Conservation (phyloP, 2,797 vertebrate species). For the Rhyacichthys aspro region DNA sequence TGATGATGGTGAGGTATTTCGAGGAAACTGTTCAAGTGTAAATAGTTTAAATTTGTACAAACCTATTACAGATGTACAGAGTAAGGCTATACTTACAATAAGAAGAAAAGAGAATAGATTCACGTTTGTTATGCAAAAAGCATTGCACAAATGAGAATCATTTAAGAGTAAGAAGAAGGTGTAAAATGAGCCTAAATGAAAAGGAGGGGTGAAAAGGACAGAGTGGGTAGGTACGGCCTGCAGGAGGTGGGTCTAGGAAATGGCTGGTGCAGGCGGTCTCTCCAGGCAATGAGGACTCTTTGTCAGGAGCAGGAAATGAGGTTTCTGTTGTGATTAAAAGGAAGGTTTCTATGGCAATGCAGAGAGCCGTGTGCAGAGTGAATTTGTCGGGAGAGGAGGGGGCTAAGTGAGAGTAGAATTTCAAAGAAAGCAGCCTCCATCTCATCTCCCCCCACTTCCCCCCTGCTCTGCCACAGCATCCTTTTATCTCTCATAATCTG, state of each 20-base stretch:
- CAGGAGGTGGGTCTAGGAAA: constrained; percentile 66
- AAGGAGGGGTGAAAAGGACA: constrained; percentile 39
- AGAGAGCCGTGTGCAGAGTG: constrained; percentile 77
- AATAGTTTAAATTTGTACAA: constrained; percentile 9
- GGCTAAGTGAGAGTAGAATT: constrained; percentile 79
- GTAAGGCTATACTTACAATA: no score
- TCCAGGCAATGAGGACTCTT: constrained; percentile 74
- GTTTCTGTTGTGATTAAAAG: constrained; percentile 82
- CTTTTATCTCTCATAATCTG: constrained; percentile 75
- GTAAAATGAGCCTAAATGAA: constrained; percentile 67
- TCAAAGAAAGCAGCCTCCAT: constrained; percentile 79
- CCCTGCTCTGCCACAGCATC: constrained; percentile 55
- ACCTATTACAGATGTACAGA: no score
- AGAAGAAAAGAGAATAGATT: no score
- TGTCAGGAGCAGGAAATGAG: constrained; percentile 82
- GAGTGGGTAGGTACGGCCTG: constrained; percentile 40
- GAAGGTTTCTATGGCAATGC: constrained; percentile 81
- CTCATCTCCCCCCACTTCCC: constrained; percentile 60
- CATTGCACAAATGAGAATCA: no score
- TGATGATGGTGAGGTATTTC: constrained; percentile 18
- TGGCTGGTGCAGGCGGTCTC: constrained; percentile 69
- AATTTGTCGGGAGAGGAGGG: constrained; percentile 65
- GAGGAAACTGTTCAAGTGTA: constrained; percentile 7
- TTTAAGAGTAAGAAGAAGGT: constrained; percentile 39
- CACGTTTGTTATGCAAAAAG: not conserved